Evolutionary conservation across 2,113 vertebrate species (phyloP).

Genomic region (Tupaia chinensis): DNA sequence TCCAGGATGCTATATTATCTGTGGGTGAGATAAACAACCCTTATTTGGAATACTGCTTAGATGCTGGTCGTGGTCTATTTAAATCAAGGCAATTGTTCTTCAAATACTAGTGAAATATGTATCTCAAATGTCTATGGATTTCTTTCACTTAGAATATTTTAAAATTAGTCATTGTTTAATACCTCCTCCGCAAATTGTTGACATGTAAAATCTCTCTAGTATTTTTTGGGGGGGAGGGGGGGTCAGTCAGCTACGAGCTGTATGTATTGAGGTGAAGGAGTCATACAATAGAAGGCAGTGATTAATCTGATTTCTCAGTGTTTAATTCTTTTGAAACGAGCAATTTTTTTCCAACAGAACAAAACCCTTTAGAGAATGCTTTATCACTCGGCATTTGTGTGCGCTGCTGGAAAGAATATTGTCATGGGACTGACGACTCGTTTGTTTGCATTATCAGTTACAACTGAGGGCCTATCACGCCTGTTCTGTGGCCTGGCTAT

Average conservation of each 20-base stretch:
- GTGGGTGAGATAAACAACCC: not conserved
- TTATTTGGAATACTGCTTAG: not conserved
- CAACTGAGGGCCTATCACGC: not conserved
- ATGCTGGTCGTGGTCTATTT: not conserved
- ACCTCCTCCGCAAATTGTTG: not conserved
- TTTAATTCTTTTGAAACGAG: constrained; percentile 25
- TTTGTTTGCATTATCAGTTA: not conserved
- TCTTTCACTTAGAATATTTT: not conserved
- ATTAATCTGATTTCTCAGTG: not conserved
- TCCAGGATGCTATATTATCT: not conserved
- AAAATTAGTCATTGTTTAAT: not conserved
- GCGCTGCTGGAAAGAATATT: constrained; percentile 3
- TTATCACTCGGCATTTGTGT: not conserved
- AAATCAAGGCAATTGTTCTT: not conserved
- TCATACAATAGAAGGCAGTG: constrained; percentile 27
- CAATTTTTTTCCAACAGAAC: not conserved
- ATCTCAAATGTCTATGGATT: not conserved
- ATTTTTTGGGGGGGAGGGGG: not conserved
- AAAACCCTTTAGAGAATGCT: not conserved
- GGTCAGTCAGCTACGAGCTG: fast-evolving
- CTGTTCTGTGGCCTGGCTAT: not conserved
- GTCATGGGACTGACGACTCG: constrained; percentile 74
- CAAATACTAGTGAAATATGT: not conserved
- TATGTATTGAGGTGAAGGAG: fast-evolving
- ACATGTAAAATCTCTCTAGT: not conserved